A percentile compares a stretch with the other conserved stretches of the same genome.
These are phyloP conservation scores for Papilio elwesi DNA, from an alignment of 2,888 invertebrate species.

Conservation along the genomic window DNA sequence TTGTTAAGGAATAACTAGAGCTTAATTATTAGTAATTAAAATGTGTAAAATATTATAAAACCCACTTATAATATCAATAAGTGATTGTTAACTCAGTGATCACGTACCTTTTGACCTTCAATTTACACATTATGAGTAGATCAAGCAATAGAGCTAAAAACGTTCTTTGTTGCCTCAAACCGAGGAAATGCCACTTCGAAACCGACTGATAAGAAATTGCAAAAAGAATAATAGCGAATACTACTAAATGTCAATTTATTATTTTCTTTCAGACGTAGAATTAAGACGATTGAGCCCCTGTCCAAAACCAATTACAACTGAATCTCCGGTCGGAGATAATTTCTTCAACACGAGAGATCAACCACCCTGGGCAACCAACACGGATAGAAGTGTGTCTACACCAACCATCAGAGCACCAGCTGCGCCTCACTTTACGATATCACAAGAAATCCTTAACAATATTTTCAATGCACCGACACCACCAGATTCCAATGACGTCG, in stretches of 20 bases:
- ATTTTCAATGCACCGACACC: slow-evolving; percentile 27
- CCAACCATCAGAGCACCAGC: slow-evolving; percentile 10
- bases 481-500: slow-evolving; percentile 21
- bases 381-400: not conserved
- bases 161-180: too few species aligned
- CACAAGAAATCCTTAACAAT: slow-evolving; percentile 28
- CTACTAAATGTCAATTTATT: not conserved
- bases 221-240: not conserved
- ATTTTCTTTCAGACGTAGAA: slow-evolving; percentile 33
- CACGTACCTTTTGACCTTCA: too few species aligned
- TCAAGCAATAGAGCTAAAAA: too few species aligned
- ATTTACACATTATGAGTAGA: too few species aligned
- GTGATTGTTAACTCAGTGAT: too few species aligned
- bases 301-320: slow-evolving; percentile 25
- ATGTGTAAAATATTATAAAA: too few species aligned
- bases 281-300: slow-evolving; percentile 36
- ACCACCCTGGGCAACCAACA: not conserved
- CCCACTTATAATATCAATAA: too few species aligned
- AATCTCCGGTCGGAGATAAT: slow-evolving; percentile 1
- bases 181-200: too few species aligned
- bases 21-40: too few species aligned
- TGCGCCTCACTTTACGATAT: slow-evolving; percentile 19
- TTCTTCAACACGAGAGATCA: slow-evolving; percentile 19
- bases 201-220: too few species aligned
- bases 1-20: too few species aligned